Evolutionary conservation across 2,113 vertebrate species (phyloP).

Genomic region (Albula glossodonta): DNA sequence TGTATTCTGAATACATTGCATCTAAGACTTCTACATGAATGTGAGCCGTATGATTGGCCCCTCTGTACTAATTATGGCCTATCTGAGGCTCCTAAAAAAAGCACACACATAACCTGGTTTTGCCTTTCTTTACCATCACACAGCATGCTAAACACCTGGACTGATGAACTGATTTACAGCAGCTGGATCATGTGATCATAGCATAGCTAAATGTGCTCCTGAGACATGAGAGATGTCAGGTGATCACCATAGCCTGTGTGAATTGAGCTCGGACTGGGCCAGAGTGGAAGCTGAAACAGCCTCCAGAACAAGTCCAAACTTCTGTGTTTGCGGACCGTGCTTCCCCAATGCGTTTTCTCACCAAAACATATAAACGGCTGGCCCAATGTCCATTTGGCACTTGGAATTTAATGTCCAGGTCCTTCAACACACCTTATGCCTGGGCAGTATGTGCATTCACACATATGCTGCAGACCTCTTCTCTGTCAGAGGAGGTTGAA

Average conservation of each 20-base stretch:
- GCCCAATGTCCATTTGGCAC: background rate
- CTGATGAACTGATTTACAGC: no score
- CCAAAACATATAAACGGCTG: background rate
- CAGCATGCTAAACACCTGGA: background rate
- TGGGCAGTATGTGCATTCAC: background rate
- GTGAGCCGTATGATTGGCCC: no score
- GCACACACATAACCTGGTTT: no score
- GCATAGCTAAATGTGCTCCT: no score
- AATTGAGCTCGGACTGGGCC: background rate
- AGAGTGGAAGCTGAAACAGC: background rate
- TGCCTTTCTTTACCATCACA: background rate
- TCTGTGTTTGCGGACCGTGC: background rate
- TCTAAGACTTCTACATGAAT: no score
- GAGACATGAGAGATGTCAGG: background rate
- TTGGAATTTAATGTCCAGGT: background rate
- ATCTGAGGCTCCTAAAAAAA: no score
- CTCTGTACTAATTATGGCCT: no score
- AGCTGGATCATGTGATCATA: background rate
- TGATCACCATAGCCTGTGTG: background rate
- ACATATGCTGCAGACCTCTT: background rate
- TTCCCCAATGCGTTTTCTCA: no score
- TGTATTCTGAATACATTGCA: no score
- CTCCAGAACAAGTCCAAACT: no score
- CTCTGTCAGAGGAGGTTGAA: no score
- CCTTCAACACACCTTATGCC: background rate